These are phyloP conservation scores for Noctua fimbriata DNA, from an alignment of 2,888 invertebrate genomes.

Conservation along the genomic window DNA sequence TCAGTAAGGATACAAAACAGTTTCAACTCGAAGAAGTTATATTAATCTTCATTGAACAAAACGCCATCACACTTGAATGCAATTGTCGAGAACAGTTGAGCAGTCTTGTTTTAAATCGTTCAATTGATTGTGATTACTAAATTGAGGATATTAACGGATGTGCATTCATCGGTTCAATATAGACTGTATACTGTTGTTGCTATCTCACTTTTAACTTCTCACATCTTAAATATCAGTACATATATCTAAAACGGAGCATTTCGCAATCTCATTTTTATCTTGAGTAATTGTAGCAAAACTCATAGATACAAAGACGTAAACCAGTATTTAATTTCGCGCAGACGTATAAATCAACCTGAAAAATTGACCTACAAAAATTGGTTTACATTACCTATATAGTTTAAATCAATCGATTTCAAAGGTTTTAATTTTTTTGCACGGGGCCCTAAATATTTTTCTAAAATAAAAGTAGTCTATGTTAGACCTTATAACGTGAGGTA, in stretches of 20 bases:
- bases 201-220: neutral
- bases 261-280: neutral
- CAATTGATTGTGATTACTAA: conserved; percentile 33
- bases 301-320: neutral
- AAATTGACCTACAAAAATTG: neutral
- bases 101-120: conserved; percentile 11
- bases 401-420: no score
- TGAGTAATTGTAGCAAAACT: neutral
- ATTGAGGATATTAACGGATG: neutral
- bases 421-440: no score
- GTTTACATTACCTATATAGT: no score
- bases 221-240: neutral
- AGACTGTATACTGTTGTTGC: neutral
- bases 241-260: neutral
- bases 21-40: neutral
- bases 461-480: no score
- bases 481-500: no score
- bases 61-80: neutral
- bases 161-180: conserved; percentile 18
- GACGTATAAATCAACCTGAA: neutral
- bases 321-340: neutral
- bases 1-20: neutral
- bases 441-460: no score
- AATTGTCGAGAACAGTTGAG: conserved; percentile 14
- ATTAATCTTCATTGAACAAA: neutral